Percentiles rank a stretch among this genome's conserved stretches.
These are phyloP conservation scores for Melanotaenia boesemani DNA, from an alignment of 2,797 vertebrate genomes.

Conservation along the genomic window DNA sequence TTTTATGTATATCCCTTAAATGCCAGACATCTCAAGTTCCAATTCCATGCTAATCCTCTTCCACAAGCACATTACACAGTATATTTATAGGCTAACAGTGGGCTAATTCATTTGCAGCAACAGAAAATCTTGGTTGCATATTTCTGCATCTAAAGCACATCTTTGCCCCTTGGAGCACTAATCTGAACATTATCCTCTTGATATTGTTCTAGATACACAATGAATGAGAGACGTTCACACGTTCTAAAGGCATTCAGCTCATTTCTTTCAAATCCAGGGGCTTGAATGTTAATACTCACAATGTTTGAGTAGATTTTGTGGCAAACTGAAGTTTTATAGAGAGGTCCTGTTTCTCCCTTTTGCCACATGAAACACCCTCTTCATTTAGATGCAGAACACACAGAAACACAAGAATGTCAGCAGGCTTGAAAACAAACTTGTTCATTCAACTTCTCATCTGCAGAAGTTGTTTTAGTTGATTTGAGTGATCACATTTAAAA, in stretches of 20 bases:
- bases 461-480: neutral
- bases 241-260: conserved; percentile 72
- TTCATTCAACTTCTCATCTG: neutral
- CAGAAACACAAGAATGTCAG: conserved; percentile 9
- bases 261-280: conserved; percentile 72
- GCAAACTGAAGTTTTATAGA: conserved; percentile 38
- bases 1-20: conserved; percentile 72
- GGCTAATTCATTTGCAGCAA: conserved; percentile 78
- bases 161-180: conserved; percentile 74
- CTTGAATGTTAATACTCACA: conserved; percentile 63
- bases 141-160: conserved; percentile 80
- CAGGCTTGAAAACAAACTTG: neutral
- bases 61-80: conserved; percentile 67
- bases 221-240: conserved; percentile 74
- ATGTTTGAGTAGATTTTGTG: conserved; percentile 58
- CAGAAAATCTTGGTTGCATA: conserved; percentile 73
- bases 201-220: conserved; percentile 76
- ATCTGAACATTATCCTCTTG: conserved; percentile 80
- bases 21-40: conserved; percentile 74
- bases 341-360: conserved; percentile 31
- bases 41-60: conserved; percentile 78
- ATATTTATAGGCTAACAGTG: conserved; percentile 74
- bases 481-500: neutral
- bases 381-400: conserved; percentile 40
- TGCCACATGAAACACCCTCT: conserved; percentile 25